Evolutionary conservation across 1,140 invertebrate genomes (phyloP).

Genomic region (Drosophila lacteicornis): DNA sequence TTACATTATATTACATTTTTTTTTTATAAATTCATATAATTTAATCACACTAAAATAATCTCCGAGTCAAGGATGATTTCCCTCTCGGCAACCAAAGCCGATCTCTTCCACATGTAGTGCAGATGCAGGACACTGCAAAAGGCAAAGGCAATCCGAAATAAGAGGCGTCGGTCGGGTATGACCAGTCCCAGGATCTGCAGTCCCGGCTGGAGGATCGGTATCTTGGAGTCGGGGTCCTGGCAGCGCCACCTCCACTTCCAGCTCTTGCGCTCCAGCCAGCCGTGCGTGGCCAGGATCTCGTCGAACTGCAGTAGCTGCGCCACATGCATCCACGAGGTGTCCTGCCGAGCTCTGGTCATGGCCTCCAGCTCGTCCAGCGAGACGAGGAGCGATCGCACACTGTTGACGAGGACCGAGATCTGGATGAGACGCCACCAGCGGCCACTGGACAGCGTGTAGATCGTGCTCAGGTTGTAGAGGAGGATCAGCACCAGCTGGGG

Average conservation of each 20-base stretch:
- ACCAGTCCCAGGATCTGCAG: constrained; percentile 45
- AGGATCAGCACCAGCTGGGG: constrained; percentile 51
- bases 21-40: too few species aligned
- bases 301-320: constrained; percentile 44
- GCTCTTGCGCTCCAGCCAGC: constrained; percentile 38
- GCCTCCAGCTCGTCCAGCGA: constrained; percentile 30
- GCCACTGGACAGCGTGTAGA: constrained; percentile 45
- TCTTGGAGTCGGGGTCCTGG: constrained; percentile 7
- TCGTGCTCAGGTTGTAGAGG: constrained; percentile 52
- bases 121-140: constrained; percentile 48
- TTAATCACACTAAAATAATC: neutral
- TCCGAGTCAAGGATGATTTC: constrained; percentile 42
- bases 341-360: constrained; percentile 7
- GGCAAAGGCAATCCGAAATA: constrained; percentile 50
- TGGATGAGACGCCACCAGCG: constrained; percentile 36
- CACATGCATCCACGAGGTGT: constrained; percentile 49
- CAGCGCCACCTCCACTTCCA: constrained; percentile 12
- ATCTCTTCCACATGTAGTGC: constrained; percentile 49
- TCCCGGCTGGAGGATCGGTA: constrained; percentile 30
- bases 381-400: constrained; percentile 39
- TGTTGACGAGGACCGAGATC: constrained; percentile 32
- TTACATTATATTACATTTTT: too few species aligned
- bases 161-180: constrained; percentile 39
- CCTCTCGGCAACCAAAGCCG: constrained; percentile 28
- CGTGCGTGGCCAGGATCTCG: constrained; percentile 38